A percentile compares a stretch with the other conserved stretches of the same genome.
These are phyloP conservation scores for Patiria pectinifera DNA, from an alignment of 53 echinoderm and acorn worm species.

Conservation along the genomic window DNA sequence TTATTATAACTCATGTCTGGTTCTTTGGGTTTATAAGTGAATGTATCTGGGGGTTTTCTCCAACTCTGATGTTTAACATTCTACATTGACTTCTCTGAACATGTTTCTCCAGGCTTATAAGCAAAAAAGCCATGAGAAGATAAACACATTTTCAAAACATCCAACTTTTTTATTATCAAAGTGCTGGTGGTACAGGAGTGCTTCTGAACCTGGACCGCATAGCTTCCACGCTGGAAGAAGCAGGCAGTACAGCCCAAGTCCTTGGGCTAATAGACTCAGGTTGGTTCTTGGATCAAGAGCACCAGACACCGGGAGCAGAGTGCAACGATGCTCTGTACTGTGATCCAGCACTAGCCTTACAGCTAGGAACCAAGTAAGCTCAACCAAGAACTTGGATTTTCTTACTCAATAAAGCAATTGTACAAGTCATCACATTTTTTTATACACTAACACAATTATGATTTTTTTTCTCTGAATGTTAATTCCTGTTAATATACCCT, in stretches of 20 bases:
- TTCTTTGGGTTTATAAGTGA: no score
- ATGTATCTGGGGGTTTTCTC: no score
- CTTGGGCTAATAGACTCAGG: slow-evolving; percentile 90
- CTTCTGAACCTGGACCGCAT: slow-evolving; percentile 85
- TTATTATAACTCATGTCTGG: no score
- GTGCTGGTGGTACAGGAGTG: slow-evolving; percentile 95
- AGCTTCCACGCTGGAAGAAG: slow-evolving; percentile 65
- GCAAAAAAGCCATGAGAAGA: neutral
- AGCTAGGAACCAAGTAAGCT: slow-evolving; percentile 86
- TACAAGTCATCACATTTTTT: no score
- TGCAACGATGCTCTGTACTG: slow-evolving; percentile 79
- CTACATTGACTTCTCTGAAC: no score
- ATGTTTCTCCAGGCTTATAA: no score
- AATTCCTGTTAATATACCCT: no score
- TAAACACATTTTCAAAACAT: neutral
- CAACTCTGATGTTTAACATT: no score
- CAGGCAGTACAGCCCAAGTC: slow-evolving; percentile 82
- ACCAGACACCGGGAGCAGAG: slow-evolving; percentile 55
- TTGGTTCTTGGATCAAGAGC: slow-evolving; percentile 90
- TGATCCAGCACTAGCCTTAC: slow-evolving; percentile 79
- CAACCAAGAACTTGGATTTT: neutral
- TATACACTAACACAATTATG: no score
- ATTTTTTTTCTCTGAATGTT: no score
- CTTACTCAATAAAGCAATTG: neutral
- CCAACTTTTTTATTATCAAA: slow-evolving; percentile 10